phyloP scores from a whole-genome alignment of 2,888 invertebrate species.

The Diaperis boleti region DNA sequence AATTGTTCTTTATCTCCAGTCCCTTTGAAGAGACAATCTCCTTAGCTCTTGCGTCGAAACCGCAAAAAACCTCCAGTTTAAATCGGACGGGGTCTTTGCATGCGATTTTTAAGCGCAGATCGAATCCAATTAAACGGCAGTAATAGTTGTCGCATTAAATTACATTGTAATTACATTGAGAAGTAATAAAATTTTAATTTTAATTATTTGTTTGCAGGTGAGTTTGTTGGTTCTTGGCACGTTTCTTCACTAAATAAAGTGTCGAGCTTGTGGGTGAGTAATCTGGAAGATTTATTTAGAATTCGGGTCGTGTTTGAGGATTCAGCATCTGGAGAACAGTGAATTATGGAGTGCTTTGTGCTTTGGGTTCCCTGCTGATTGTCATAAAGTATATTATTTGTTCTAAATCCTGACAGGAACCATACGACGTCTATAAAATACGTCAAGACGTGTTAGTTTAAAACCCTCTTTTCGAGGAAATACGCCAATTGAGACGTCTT shows the following conservation, averaged over 20 bases:
- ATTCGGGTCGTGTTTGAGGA: conserved; percentile 15
- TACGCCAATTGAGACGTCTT: conserved; percentile 34
- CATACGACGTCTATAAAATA: conserved; percentile 46
- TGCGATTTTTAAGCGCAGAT: conserved; percentile 6
- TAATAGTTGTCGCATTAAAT: conserved; percentile 4
- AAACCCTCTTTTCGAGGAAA: conserved; percentile 39
- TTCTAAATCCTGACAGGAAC: conserved; percentile 46
- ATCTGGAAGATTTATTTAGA: conserved; percentile 17
- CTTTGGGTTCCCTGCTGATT: conserved; percentile 39
- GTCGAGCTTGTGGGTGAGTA: conserved; percentile 8
- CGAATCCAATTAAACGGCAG: conserved; percentile 11
- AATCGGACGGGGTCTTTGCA: conserved; percentile 6
- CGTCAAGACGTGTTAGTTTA: conserved; percentile 41
- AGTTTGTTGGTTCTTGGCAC: conserved; percentile 12
- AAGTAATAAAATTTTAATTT: conserved; percentile 19
- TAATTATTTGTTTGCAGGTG: conserved; percentile 23
- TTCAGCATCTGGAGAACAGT: conserved; percentile 32
- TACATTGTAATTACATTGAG: conserved; percentile 10
- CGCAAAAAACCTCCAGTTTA: conserved; percentile 17
- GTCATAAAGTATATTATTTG: conserved; percentile 45
- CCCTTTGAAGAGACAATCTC: conserved; percentile 42
- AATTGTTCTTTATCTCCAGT: conserved; percentile 59
- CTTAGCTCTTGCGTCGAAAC: conserved; percentile 38
- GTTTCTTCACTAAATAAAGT: background rate
- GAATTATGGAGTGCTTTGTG: conserved; percentile 40